Evolutionary conservation across 2,797 vertebrate species (phyloP).

Genomic region (Natrix natrix): DNA sequence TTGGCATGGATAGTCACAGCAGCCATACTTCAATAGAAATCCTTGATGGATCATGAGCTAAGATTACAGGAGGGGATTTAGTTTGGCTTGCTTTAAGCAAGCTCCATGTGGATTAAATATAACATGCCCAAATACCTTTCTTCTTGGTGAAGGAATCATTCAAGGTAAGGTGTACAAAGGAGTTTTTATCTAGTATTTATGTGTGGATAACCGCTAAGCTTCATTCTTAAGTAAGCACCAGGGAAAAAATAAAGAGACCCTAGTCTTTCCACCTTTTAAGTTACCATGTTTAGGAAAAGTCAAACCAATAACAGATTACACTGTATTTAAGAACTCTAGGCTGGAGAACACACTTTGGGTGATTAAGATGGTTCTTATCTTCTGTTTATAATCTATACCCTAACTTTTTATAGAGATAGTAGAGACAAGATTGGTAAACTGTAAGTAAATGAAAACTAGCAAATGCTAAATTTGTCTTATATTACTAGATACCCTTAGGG

Average conservation of each 20-base stretch:
- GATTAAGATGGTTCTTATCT: not conserved
- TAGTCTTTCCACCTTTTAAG: not conserved
- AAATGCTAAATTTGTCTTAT: not conserved
- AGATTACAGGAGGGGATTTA: not conserved
- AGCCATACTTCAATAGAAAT: not conserved
- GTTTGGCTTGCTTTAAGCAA: not conserved
- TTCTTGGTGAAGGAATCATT: not conserved
- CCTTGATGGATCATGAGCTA: not conserved
- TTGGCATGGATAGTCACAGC: not conserved
- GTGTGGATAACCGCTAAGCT: not conserved
- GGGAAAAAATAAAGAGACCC: not conserved
- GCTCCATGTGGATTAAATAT: not conserved
- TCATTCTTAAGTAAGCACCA: not conserved
- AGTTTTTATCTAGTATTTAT: not conserved
- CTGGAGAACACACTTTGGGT: not conserved
- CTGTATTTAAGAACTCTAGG: not conserved
- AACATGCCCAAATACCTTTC: not conserved
- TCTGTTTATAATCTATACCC: not conserved
- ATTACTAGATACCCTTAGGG: not conserved
- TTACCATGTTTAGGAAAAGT: not conserved
- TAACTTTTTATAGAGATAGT: not conserved
- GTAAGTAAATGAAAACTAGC: not conserved
- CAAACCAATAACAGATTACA: not conserved
- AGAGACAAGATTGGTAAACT: not conserved
- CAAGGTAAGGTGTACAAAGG: not conserved